Percentiles rank a stretch among this genome's conserved stretches.
These are phyloP conservation scores for Hippocampus mohnikei DNA, from an alignment of 2,113 vertebrate species.

Conservation along the genomic window DNA sequence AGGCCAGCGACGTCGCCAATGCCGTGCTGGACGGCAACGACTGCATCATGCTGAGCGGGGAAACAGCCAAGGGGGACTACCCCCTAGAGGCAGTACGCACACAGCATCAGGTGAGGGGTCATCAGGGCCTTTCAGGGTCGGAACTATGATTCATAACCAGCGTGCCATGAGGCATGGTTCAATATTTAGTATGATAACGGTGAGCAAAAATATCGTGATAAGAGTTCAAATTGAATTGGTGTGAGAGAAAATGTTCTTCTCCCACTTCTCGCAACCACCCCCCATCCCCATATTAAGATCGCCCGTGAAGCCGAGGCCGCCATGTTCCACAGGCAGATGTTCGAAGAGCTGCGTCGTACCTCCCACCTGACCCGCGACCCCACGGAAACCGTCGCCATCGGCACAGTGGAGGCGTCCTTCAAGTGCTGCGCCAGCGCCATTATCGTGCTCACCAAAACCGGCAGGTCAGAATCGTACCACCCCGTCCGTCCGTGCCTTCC, in stretches of 20 bases:
- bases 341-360: constrained; percentile 93
- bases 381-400: constrained; percentile 89
- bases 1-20: constrained; percentile 94
- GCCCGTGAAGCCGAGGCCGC: constrained; percentile 97
- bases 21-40: constrained; percentile 93
- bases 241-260: background rate
- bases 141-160: too few species aligned
- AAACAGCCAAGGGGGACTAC: constrained; percentile 97
- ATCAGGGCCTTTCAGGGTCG: background rate
- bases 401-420: constrained; percentile 95
- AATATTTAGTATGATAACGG: too few species aligned
- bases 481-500: background rate
- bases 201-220: too few species aligned
- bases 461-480: constrained; percentile 79
- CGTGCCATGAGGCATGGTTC: too few species aligned
- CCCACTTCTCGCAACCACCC: too few species aligned
- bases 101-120: constrained; percentile 83
- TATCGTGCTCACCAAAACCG: constrained; percentile 94
- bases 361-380: constrained; percentile 91
- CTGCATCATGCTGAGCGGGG: constrained; percentile 97
- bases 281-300: constrained; percentile 72
- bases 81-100: constrained; percentile 90
- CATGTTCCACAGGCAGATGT: constrained; percentile 96
- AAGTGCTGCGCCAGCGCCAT: constrained; percentile 96
- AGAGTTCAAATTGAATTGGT: background rate